These are phyloP conservation scores for Drosophila melanosoma DNA, from an alignment of 2,888 invertebrate species.

Conservation along the genomic window DNA sequence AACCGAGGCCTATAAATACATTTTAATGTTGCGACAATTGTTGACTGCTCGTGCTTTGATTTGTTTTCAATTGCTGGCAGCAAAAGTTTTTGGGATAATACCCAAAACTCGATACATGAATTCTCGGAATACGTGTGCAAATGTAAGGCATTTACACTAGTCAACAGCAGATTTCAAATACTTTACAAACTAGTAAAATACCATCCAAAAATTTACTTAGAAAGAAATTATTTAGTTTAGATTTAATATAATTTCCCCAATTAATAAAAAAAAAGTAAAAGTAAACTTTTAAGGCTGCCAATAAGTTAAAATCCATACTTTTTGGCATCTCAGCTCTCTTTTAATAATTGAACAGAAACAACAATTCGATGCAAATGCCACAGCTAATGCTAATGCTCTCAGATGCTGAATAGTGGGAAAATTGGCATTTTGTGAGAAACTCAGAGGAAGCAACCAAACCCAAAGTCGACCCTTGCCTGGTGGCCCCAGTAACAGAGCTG, in stretches of 20 bases:
- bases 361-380: slow-evolving; percentile 48
- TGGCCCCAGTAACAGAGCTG: not conserved
- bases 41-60: slow-evolving; percentile 68
- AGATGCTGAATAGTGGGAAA: slow-evolving; percentile 40
- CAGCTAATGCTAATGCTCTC: slow-evolving; percentile 44
- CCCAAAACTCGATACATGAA: slow-evolving; percentile 55
- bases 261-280: not conserved
- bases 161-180: not conserved
- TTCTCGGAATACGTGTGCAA: not conserved
- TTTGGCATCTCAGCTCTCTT: slow-evolving; percentile 33
- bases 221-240: not conserved
- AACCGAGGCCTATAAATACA: slow-evolving; percentile 69
- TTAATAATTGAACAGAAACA: slow-evolving; percentile 53
- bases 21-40: slow-evolving; percentile 66
- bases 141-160: slow-evolving; percentile 6
- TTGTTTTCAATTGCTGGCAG: slow-evolving; percentile 74
- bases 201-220: not conserved
- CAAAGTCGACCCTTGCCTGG: slow-evolving; percentile 20
- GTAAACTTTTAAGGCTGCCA: not conserved
- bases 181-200: not conserved
- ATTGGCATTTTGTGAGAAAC: slow-evolving; percentile 26
- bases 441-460: not conserved
- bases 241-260: not conserved
- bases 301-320: slow-evolving; percentile 20
- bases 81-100: slow-evolving; percentile 59